phyloP scores from a whole-genome alignment of 2,888 invertebrate species.

The Andrena hattorfiana region DNA sequence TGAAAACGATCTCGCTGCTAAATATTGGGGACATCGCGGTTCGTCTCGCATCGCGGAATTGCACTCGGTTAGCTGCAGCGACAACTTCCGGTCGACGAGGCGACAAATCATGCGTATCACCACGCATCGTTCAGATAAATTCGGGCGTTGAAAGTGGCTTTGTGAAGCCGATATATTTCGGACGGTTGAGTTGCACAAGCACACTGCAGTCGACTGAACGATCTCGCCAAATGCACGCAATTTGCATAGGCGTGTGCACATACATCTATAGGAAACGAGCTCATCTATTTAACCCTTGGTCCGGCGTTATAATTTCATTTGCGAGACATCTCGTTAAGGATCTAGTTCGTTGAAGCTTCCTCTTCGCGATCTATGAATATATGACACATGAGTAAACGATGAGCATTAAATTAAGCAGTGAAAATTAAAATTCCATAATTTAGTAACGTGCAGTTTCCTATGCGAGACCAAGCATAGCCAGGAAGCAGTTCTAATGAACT shows the following conservation, averaged over 20 bases:
- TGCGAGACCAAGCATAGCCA: no score
- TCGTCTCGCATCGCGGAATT: constrained; percentile 29
- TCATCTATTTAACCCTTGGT: no score
- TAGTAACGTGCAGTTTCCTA: no score
- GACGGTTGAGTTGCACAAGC: constrained; percentile 16
- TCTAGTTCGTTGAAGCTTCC: no score
- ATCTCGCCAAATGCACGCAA: constrained; percentile 22
- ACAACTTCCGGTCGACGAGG: constrained; percentile 48
- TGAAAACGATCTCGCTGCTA: constrained; percentile 1
- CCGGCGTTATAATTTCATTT: no score
- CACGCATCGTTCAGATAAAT: constrained; percentile 39
- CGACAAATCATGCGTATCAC: constrained; percentile 51
- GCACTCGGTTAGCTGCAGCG: constrained; percentile 32
- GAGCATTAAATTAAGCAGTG: no score
- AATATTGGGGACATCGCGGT: constrained; percentile 6
- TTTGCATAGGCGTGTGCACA: constrained; percentile 11
- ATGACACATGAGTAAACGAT: no score
- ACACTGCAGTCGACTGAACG: constrained; percentile 9
- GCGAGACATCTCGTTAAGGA: no score
- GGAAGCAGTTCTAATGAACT: no score
- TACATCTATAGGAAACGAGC: not conserved
- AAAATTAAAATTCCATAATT: no score
- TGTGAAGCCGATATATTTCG: constrained; percentile 27
- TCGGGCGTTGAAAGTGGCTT: constrained; percentile 32
- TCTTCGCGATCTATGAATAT: no score